phyloP scores from a whole-genome alignment of 2,888 invertebrate genomes.

The Smittia aterrima region DNA sequence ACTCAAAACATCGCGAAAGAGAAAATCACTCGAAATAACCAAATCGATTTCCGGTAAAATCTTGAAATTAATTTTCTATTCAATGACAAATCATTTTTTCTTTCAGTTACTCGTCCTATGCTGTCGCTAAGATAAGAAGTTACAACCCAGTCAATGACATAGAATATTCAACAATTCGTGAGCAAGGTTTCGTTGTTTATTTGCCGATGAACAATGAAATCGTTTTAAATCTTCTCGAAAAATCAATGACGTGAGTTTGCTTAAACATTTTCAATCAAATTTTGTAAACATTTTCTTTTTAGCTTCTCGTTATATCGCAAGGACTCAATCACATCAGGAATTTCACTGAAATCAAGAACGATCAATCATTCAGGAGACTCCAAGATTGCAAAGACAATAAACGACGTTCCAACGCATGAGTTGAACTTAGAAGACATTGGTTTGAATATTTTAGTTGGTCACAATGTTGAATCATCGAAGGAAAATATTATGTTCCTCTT shows the following conservation, averaged over 20 bases:
- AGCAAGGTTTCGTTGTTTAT: constrained; percentile 66
- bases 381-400: neutral
- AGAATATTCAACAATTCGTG: constrained; percentile 65
- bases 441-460: neutral
- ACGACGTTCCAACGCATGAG: constrained; percentile 12
- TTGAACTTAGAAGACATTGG: constrained; percentile 37
- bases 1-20: constrained; percentile 60
- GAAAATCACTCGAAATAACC: constrained; percentile 61
- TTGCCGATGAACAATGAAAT: constrained; percentile 60
- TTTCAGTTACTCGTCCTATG: constrained; percentile 58
- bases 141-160: constrained; percentile 66
- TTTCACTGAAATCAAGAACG: constrained; percentile 53
- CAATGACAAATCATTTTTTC: too few relatives aligned
- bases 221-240: constrained; percentile 48
- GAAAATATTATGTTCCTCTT: constrained; percentile 30
- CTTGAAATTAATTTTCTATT: too few relatives aligned
- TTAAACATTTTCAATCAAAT: neutral
- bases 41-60: constrained; percentile 60
- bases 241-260: constrained; percentile 45
- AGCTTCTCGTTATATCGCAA: constrained; percentile 51
- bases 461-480: constrained; percentile 35
- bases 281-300: neutral
- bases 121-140: constrained; percentile 53
- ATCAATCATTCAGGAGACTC: constrained; percentile 45
- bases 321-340: constrained; percentile 52